Evolutionary conservation across 2,797 vertebrate genomes (phyloP).

Genomic region (Astyanax mexicanus): DNA sequence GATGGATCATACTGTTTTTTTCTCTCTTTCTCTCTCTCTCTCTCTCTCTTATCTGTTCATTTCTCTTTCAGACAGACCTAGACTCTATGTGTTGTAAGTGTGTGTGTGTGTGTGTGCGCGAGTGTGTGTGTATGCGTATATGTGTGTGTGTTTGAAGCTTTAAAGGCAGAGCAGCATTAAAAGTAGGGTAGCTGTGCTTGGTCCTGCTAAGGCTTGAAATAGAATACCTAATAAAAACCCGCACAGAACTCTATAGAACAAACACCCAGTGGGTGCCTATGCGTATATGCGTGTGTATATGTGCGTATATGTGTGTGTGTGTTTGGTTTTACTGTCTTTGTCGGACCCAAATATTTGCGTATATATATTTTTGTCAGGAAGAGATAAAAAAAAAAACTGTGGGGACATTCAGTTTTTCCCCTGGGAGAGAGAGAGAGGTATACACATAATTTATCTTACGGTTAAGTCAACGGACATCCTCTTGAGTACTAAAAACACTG

Average conservation of each 20-base stretch:
- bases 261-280: neutral
- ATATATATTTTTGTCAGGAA: too few relatives aligned
- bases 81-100: neutral
- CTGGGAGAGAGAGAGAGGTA: too few relatives aligned
- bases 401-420: too few relatives aligned
- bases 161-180: slow-evolving; percentile 19
- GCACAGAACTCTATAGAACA: slow-evolving; percentile 21
- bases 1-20: neutral
- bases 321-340: neutral
- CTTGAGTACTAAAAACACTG: too few relatives aligned
- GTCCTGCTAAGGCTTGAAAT: slow-evolving; percentile 39
- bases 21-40: too few relatives aligned
- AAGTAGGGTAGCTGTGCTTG: slow-evolving; percentile 21
- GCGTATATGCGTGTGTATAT: neutral
- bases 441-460: too few relatives aligned
- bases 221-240: slow-evolving; percentile 48
- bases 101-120: slow-evolving; percentile 1
- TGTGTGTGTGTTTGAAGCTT: slow-evolving; percentile 23
- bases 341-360: too few relatives aligned
- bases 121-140: slow-evolving; percentile 24
- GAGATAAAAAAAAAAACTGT: too few relatives aligned
- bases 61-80: slow-evolving; percentile 14
- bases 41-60: slow-evolving; percentile 1
- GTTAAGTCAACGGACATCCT: too few relatives aligned
- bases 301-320: neutral